Evolutionary conservation across 2,797 vertebrate species (phyloP), one percentile per base, ranked within the genome.

Genomic region (Manis pentadactyla): DNA sequence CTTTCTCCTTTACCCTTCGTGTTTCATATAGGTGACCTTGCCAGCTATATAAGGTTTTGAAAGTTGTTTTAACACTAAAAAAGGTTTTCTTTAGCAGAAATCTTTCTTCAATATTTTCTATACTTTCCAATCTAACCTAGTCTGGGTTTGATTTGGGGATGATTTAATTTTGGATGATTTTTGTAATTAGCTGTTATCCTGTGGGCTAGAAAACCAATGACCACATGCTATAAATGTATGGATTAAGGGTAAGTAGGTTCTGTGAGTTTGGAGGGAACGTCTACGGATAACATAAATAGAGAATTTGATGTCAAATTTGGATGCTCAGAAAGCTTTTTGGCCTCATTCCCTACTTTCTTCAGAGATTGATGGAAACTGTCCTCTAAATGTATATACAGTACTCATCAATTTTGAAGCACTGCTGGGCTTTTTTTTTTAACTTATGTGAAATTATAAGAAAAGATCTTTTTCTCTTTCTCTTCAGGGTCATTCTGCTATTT

Each of bases 401-500:
- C 39, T 66, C 68, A 53, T 55, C 31, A 4, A 9, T 86, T 78
- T 68, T 73, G 53, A 96, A 92, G 55, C 57, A n/a, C 19, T 55
- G 29, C 14, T 55, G 23, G 15, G 13, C n/a, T 15, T 34, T 37
- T 37, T 81, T 11, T 69, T 84, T 49, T 37, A 57, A 64, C 23
- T 42, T 29, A 1, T 37, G 10, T 82, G 57, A 71, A 87, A 53
- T 73, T 68, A 59, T 29, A 12, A 74, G 34, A 37, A 84, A 82
- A 64, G 8, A 37, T n/a, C 37, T 19, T 68, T 63, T 59, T 78
- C 9, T 66, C 14, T 34, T 29, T 84, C 61, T 31, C 25, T 57
- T 42, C 14, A 53, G 25, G 34, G 25, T 66, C 46, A 55, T 83
- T 96, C 68, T 96, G 59, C 64, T 96, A 14, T 75, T 95, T 87